These are phyloP conservation scores for Sinonovacula constricta DNA, from an alignment of 1,140 invertebrate genomes.

Conservation along the genomic window DNA sequence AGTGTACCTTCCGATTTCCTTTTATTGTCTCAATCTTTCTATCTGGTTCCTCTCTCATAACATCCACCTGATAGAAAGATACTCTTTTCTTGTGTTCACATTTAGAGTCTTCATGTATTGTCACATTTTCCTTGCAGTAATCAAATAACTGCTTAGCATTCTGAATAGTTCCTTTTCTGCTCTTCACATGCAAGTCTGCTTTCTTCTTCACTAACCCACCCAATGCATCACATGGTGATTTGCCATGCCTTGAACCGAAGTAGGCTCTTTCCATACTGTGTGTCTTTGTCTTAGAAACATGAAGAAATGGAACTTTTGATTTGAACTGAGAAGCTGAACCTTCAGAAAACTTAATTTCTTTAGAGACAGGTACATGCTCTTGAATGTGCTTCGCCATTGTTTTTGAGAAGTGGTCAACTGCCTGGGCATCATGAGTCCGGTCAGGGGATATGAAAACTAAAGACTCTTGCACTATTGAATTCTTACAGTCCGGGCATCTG, in stretches of 20 bases:
- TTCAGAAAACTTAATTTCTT: neutral
- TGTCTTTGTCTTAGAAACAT: neutral
- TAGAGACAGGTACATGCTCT: neutral
- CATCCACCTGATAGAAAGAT: neutral
- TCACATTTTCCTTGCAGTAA: neutral
- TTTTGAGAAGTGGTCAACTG: conserved; percentile 4
- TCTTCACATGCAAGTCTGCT: neutral
- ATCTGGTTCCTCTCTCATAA: neutral
- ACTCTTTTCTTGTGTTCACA: neutral
- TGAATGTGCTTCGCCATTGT: neutral
- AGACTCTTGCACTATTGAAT: neutral
- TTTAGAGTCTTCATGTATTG: neutral
- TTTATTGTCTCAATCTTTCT: neutral
- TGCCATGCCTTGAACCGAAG: neutral
- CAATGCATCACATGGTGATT: conserved; percentile 5
- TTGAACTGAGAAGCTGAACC: neutral
- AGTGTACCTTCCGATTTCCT: neutral
- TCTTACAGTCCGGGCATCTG: neutral
- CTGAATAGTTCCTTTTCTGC: neutral
- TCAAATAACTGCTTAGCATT: neutral
- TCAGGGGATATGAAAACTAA: neutral
- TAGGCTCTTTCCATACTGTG: neutral
- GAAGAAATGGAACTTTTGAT: neutral
- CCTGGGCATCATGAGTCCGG: neutral
- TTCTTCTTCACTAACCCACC: neutral